phyloP scores from a whole-genome alignment of 2,797 vertebrate genomes.

The Cephalopachus bancanus region DNA sequence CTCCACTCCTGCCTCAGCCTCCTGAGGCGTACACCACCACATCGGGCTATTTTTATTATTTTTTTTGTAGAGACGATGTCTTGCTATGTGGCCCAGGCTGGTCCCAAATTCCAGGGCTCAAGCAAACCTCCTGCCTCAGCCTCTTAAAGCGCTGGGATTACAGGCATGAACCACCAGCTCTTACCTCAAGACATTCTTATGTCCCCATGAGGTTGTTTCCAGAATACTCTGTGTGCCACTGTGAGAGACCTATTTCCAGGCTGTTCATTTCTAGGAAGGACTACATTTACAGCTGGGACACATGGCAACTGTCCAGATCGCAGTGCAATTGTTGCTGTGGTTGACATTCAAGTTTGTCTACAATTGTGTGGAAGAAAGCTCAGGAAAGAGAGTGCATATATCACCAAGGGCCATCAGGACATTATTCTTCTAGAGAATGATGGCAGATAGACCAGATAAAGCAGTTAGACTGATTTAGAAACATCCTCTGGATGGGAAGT shows the following conservation, averaged over 20 bases:
- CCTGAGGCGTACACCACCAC: too few species aligned
- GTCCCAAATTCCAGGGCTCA: too few species aligned
- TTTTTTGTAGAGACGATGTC: too few species aligned
- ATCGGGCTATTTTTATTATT: too few species aligned
- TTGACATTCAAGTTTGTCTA: neutral
- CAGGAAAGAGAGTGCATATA: neutral
- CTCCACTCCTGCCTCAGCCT: too few species aligned
- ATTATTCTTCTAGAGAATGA: neutral
- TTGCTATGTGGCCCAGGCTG: too few species aligned
- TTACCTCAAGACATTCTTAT: neutral
- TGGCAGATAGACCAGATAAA: too few species aligned
- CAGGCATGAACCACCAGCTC: too few species aligned
- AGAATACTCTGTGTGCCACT: neutral
- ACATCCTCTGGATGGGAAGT: neutral
- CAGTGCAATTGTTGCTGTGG: neutral
- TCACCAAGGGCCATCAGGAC: neutral
- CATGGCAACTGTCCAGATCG: constrained; percentile 24
- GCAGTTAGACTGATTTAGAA: neutral
- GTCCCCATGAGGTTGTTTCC: neutral
- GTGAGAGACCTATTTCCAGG: neutral
- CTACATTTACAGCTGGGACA: constrained; percentile 44
- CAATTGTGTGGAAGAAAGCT: neutral
- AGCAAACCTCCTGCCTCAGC: too few species aligned
- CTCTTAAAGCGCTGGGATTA: too few species aligned
- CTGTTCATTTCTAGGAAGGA: constrained; percentile 38